Base-by-base conservation (phyloP, 2,797 vertebrate species). In the Myripristis jacobus region DNA sequence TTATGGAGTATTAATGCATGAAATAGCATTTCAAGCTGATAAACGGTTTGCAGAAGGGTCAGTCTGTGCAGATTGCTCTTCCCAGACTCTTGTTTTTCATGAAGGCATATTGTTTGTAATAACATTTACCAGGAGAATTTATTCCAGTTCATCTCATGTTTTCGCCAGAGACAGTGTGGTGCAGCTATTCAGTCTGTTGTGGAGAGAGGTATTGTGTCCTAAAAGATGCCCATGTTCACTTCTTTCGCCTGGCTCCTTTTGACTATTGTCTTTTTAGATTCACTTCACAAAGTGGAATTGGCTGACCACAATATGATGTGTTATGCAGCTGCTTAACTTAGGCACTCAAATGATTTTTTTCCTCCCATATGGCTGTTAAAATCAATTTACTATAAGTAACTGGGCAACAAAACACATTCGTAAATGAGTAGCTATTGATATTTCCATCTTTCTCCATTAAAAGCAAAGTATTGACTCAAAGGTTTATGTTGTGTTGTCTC, bases 11-110 rank as follows among this genome's bases (percentile, higher is more conserved):
- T 92, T 92, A 94, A 94, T 93, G 91, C 92, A 94, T 93, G 93
- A 95, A 94, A 94, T 94, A 92, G 89, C 91, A 92, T 93, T 94
- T 94, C 91, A 92, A 87, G 92, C 90, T 92, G 92, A 94, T 93
- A 92, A 94, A 94, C 87, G 83, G 87, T 91, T 88, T 59, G 66
- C 82, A 63, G 89, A 89, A 87, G 81, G 88, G 85, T 90, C 88
- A 77, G 80, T 76, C 67, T 55, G 81, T 64, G 58, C 76, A 88
- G 90, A 92, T 91, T 89, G 86, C 79, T 91, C 84, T 80, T 61
- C 79, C 84, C 11, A 46, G 65, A 43, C 83, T 80, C 75, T 80
- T 87, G 87, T 84, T 86, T 77, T 87, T 78, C 78, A 76, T 61
- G 79, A 82, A 75, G 85, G 77, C 87, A 82, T 78, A 84, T 87